Percentiles rank a stretch among this genome's conserved stretches.
These are phyloP conservation scores for Agrypnia vestita DNA, from an alignment of 1,140 invertebrate genomes.

Conservation along the genomic window DNA sequence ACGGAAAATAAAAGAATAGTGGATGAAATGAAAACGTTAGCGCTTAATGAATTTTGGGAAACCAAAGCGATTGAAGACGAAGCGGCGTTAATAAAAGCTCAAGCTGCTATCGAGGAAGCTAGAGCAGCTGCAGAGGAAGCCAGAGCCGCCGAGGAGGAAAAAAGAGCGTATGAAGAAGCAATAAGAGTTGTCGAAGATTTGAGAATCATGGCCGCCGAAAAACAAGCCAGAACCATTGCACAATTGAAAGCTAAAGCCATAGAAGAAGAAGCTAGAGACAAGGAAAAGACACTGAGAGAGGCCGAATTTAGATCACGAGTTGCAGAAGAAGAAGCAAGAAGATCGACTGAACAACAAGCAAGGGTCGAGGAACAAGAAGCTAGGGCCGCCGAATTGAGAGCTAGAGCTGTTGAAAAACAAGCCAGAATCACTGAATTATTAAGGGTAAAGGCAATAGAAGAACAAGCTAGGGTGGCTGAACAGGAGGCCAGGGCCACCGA, in stretches of 20 bases:
- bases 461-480: conserved; percentile 1
- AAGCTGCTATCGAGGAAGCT: no score
- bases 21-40: not conserved
- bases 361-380: not conserved
- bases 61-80: not conserved
- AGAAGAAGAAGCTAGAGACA: conserved; percentile 7
- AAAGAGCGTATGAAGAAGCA: not conserved
- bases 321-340: conserved; percentile 11
- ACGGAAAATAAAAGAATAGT: not conserved
- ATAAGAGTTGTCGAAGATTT: not conserved
- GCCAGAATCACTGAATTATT: not conserved
- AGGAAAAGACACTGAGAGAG: not conserved
- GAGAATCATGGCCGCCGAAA: not conserved
- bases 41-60: not conserved
- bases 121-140: conserved; percentile 8
- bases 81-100: no score
- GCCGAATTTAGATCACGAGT: not conserved
- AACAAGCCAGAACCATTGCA: not conserved
- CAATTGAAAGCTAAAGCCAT: not conserved
- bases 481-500: not conserved
- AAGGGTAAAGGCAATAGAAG: not conserved
- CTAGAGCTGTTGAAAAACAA: conserved; percentile 1
- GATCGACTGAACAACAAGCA: not conserved
- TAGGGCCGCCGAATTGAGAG: not conserved
- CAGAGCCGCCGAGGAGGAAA: not conserved